Evolutionary conservation across 2,797 vertebrate species (phyloP).

Genomic region (Melopsittacus undulatus): DNA sequence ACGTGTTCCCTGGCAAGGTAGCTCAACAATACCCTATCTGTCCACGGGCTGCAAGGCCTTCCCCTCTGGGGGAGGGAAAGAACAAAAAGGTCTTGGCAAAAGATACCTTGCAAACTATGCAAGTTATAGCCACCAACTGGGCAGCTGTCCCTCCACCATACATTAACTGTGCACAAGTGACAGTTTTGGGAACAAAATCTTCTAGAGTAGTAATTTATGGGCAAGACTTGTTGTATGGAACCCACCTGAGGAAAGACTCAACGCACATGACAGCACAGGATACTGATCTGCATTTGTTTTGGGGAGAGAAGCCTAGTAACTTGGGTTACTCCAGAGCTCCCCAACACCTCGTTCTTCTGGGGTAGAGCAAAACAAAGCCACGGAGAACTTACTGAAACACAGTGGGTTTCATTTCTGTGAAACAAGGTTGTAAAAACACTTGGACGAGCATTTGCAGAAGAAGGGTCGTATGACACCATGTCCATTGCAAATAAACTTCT

Average conservation of each 20-base stretch:
- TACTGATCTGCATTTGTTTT: neutral
- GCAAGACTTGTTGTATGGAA: neutral
- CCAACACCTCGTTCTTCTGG: neutral
- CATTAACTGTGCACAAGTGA: fast-evolving
- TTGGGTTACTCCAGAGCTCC: neutral
- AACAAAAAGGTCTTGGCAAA: neutral
- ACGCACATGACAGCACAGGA: fast-evolving
- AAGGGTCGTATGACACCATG: neutral
- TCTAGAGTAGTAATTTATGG: neutral
- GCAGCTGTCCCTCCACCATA: neutral
- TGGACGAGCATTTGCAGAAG: neutral
- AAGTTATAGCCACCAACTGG: neutral
- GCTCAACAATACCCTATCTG: neutral
- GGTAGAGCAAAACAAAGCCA: neutral
- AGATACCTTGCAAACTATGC: fast-evolving
- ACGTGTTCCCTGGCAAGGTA: conserved; percentile 36
- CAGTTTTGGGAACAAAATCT: neutral
- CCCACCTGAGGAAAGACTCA: neutral
- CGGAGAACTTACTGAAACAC: neutral
- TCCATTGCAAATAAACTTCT: neutral
- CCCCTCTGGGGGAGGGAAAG: neutral
- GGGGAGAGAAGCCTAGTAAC: neutral
- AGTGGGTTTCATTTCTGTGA: neutral
- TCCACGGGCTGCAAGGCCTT: neutral
- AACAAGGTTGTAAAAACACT: neutral